Percentiles rank a stretch among this genome's conserved stretches.
phyloP scores from a whole-genome alignment of 2,888 invertebrate species.

The Nomada fucata region DNA sequence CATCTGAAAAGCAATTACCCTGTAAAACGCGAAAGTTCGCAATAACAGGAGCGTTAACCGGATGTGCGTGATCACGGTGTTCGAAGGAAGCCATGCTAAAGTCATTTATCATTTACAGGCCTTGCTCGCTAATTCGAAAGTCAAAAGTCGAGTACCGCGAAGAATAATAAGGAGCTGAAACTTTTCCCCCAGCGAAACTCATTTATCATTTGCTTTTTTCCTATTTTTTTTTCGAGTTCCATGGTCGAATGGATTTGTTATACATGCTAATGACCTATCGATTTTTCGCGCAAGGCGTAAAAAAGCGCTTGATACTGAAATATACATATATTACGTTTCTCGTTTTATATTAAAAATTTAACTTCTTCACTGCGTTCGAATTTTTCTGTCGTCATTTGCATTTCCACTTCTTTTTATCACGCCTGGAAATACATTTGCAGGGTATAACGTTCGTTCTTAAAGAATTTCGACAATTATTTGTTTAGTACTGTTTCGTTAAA shows the following conservation, averaged over 20 bases:
- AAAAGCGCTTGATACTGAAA: not conserved
- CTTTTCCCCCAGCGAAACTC: not conserved
- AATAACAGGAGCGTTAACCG: conserved; percentile 10
- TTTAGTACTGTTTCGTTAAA: too few species aligned
- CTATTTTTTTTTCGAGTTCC: not conserved
- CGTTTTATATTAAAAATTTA: not conserved
- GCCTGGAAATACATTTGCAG: too few species aligned
- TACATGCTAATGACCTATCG: not conserved
- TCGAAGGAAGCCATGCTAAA: not conserved
- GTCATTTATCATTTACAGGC: conserved; percentile 25
- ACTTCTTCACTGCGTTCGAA: not conserved
- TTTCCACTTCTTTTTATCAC: not conserved
- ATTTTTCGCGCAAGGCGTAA: not conserved
- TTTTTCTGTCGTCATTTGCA: too few species aligned
- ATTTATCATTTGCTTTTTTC: conserved; percentile 9
- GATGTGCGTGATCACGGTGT: conserved; percentile 18
- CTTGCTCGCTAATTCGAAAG: conserved; percentile 12
- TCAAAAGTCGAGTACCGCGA: not conserved
- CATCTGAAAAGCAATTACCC: conserved; percentile 11
- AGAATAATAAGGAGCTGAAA: not conserved
- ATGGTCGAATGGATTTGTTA: not conserved
- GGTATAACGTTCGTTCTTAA: too few species aligned
- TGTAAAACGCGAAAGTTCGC: conserved; percentile 15
- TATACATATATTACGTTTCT: not conserved
- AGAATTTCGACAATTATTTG: too few species aligned